A percentile compares a stretch with the other conserved stretches of the same genome.
Evolutionary conservation across 2,888 invertebrate species (phyloP).

Genomic region (Doris montereyensis): DNA sequence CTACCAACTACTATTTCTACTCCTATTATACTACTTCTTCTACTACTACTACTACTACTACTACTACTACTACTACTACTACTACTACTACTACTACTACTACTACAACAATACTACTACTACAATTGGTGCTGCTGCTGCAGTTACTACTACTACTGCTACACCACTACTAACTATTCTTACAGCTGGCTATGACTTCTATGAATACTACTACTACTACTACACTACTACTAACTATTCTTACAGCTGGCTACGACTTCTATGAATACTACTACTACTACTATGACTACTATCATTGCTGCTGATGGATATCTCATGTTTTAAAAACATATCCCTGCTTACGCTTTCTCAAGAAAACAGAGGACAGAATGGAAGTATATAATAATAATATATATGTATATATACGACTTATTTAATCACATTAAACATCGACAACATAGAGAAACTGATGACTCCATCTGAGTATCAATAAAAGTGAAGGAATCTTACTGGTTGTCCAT

Average conservation of each 20-base stretch:
- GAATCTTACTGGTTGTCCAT: too few relatives aligned
- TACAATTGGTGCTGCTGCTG: neutral
- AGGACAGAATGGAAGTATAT: too few relatives aligned
- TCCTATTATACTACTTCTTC: neutral
- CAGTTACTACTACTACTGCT: neutral
- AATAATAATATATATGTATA: too few relatives aligned
- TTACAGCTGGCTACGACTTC: neutral
- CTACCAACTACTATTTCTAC: too few relatives aligned
- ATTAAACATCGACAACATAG: too few relatives aligned
- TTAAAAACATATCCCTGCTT: too few relatives aligned
- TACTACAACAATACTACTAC: conserved; percentile 28
- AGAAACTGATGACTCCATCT: too few relatives aligned
- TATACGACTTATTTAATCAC: too few relatives aligned
- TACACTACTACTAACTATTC: neutral
- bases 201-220: neutral
- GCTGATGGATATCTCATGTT: too few relatives aligned
- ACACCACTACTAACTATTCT: neutral
- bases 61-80: conserved; percentile 20
- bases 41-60: conserved; percentile 20
- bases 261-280: neutral
- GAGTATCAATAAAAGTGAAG: too few relatives aligned
- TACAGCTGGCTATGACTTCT: neutral
- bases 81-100: conserved; percentile 30
- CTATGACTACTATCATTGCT: neutral
- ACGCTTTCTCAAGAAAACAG: too few relatives aligned